These are phyloP conservation scores for Drosophila navojoa DNA, from an alignment of 1,140 invertebrate species.

Conservation along the genomic window DNA sequence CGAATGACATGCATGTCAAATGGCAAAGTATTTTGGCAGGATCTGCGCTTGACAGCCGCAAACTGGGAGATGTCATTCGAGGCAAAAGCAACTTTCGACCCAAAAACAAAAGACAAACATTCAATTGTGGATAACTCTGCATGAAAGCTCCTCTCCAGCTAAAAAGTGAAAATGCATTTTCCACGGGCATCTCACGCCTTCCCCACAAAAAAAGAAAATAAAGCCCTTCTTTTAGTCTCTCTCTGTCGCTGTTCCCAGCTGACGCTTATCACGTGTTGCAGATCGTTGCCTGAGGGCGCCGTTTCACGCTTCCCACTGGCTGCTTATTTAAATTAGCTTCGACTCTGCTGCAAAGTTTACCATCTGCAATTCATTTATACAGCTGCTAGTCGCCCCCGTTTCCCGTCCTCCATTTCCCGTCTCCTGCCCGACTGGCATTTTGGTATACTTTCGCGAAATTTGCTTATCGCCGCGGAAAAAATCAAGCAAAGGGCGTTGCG, in stretches of 20 bases:
- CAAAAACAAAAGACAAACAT: slow-evolving; percentile 1
- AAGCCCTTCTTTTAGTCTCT: background rate
- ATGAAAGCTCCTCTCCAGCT: slow-evolving; percentile 12
- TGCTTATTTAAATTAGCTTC: slow-evolving; percentile 77
- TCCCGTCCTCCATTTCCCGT: slow-evolving; percentile 33
- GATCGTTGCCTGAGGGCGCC: slow-evolving; percentile 53
- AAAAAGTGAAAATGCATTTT: slow-evolving; percentile 33
- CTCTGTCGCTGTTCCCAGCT: slow-evolving; percentile 27
- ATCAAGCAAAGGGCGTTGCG: slow-evolving; percentile 56
- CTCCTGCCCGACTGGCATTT: slow-evolving; percentile 58
- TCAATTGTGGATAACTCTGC: slow-evolving; percentile 7
- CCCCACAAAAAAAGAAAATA: background rate
- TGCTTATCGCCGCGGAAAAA: slow-evolving; percentile 69
- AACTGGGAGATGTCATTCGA: slow-evolving; percentile 15
- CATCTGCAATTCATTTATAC: slow-evolving; percentile 77
- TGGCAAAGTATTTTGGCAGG: slow-evolving; percentile 20
- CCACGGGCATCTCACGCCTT: slow-evolving; percentile 63
- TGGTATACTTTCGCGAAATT: slow-evolving; percentile 69
- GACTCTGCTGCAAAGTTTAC: slow-evolving; percentile 51
- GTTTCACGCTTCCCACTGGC: slow-evolving; percentile 47
- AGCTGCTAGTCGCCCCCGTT: slow-evolving; percentile 48
- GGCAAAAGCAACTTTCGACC: background rate
- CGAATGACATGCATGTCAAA: slow-evolving; percentile 71
- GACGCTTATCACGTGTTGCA: slow-evolving; percentile 69
- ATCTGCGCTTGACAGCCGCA: slow-evolving; percentile 55